These are phyloP conservation scores for Epinotia bilunana DNA, from an alignment of 2,888 invertebrate genomes.

Conservation along the genomic window DNA sequence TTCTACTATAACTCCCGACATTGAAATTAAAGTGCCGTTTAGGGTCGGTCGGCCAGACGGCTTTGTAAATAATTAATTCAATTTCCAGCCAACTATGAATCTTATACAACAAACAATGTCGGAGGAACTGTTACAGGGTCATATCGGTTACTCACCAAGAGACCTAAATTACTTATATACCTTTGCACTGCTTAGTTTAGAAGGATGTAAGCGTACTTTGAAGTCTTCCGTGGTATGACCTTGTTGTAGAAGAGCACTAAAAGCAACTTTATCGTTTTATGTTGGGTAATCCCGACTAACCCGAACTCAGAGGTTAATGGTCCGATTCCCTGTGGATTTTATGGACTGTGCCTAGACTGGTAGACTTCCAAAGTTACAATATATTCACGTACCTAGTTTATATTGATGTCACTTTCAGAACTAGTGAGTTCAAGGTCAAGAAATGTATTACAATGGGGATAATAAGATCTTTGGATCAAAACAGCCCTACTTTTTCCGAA, in stretches of 20 bases:
- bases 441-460: background rate
- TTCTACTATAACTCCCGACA: background rate
- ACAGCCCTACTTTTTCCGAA: background rate
- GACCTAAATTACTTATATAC: conserved; percentile 29
- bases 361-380: conserved; percentile 13
- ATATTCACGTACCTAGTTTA: conserved; percentile 10
- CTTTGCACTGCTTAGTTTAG: background rate
- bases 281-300: conserved; percentile 39
- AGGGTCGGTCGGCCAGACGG: background rate
- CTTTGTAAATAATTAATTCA: conserved; percentile 22
- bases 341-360: conserved; percentile 31
- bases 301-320: conserved; percentile 35
- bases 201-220: background rate
- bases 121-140: conserved; percentile 35
- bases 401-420: conserved; percentile 1
- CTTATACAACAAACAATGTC: background rate
- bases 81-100: background rate
- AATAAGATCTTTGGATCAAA: background rate
- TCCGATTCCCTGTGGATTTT: conserved; percentile 18
- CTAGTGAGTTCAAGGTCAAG: background rate
- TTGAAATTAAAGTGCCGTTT: background rate
- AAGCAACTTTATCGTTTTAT: conserved; percentile 35
- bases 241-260: conserved; percentile 16
- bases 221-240: background rate
- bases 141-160: conserved; percentile 23